Evolutionary conservation across 2,113 vertebrate genomes (phyloP), one percentile per base, ranked within the genome.

Genomic region (Pachycephala philippinensis): DNA sequence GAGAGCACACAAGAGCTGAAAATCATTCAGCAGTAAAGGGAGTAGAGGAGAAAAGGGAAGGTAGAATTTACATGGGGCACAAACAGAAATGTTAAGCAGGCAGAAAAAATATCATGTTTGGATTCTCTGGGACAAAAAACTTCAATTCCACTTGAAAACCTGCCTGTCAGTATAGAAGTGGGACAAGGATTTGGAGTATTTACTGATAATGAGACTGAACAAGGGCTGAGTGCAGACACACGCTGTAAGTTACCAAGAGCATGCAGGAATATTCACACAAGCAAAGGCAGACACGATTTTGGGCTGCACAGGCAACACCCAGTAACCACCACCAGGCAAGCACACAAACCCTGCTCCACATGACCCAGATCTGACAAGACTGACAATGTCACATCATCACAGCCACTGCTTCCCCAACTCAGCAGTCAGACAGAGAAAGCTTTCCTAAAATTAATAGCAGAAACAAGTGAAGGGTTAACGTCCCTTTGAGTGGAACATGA

Each of bases 351-450:
- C 77, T 42, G 35, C 64, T 93, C 16, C 35, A 17, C 45, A 30
- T 93, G 89, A 94, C 94, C 87, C 75, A 95, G 89, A 94, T 93
- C 63, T 91, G 84, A 93, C 89, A 93, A 82, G 33, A 61, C 57
- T 68, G 64, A 60, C 84, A 84, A 69, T 12, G 70, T 72, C 75
- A 45, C 10, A 81, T 27, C 57, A 42, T 30, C 63, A 45, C 3
- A 79, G 75, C 21, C 66, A 47, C 28, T 0, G 0, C 74, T 49
- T 52, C 53, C 33, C 37, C 69, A 65, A 4, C 56, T 40, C 44
- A 87, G 8, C 64, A 64, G 27, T 2, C 19, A 85, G 45, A 52
- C 20, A 40, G 17, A 24, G 49, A 39, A 78, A 66, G 28, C 15
- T n/a, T 52, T 65, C 78, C 40, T 52, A 50, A 76, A 85, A 53